A percentile compares a stretch with the other conserved stretches of the same genome.
Evolutionary conservation across 2,113 vertebrate species (phyloP).

Genomic region (Phrynocephalus versicolor): DNA sequence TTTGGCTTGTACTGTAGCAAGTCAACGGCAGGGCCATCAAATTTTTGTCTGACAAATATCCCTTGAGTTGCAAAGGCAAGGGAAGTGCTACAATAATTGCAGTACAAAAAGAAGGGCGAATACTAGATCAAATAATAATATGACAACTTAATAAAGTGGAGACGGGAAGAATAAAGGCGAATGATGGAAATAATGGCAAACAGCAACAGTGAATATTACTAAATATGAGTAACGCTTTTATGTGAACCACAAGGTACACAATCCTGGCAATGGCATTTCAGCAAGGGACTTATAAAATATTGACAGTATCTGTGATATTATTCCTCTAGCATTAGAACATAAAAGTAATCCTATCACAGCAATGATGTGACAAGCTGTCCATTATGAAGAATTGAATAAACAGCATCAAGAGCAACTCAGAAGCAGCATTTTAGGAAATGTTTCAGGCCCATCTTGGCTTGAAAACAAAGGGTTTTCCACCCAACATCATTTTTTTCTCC

Average conservation of each 20-base stretch:
- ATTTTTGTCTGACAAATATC: slow-evolving; percentile 5
- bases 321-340: background rate
- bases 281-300: slow-evolving; percentile 5
- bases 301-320: background rate
- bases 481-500: no score
- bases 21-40: background rate
- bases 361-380: background rate
- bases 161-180: slow-evolving; percentile 9
- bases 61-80: slow-evolving; percentile 5
- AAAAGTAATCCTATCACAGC: slow-evolving; percentile 8
- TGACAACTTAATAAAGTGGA: slow-evolving; percentile 22
- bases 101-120: background rate
- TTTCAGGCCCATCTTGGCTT: background rate
- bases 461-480: no score
- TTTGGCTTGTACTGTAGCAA: background rate
- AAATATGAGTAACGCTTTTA: slow-evolving; percentile 6
- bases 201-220: background rate
- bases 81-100: slow-evolving; percentile 28
- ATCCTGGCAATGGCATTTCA: slow-evolving; percentile 8
- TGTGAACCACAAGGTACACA: background rate
- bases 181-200: slow-evolving; percentile 27
- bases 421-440: background rate
- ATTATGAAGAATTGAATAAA: background rate
- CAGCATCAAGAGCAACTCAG: background rate
- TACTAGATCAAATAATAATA: slow-evolving; percentile 20